phyloP scores from a whole-genome alignment of 2,113 vertebrate genomes.

The Thermophis baileyi region DNA sequence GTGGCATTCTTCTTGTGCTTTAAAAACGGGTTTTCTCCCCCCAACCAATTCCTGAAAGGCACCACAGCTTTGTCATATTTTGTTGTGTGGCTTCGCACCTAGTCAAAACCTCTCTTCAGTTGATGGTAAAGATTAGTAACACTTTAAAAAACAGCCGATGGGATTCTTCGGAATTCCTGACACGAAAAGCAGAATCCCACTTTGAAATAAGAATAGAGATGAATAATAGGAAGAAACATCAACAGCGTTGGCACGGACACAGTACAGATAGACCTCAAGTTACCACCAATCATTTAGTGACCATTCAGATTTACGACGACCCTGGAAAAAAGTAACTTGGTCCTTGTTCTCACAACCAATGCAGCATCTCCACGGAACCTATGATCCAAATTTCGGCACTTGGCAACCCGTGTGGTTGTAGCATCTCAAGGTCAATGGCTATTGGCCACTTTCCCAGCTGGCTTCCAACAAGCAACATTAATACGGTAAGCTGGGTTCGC shows the following conservation, averaged over 20 bases:
- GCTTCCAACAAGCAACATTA: background rate
- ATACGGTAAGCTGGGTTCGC: background rate
- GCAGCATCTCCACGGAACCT: background rate
- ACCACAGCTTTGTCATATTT: background rate
- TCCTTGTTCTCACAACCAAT: too few relatives aligned
- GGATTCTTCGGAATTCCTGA: background rate
- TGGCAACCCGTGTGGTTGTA: background rate
- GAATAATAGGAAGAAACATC: background rate
- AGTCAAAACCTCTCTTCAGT: background rate
- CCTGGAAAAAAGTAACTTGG: background rate
- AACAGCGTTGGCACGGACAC: too few relatives aligned
- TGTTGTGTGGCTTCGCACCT: background rate
- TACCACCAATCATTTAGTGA: background rate
- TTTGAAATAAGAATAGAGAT: background rate
- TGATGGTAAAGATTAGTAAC: background rate
- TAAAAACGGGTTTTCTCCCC: background rate
- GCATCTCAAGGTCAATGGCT: background rate
- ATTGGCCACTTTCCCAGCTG: background rate
- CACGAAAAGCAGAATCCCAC: background rate
- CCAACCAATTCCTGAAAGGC: background rate
- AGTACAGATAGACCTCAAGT: background rate
- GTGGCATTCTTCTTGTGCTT: background rate
- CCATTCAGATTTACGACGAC: background rate
- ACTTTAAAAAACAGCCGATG: background rate
- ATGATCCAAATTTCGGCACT: background rate